Evolutionary conservation across 2,888 invertebrate species (phyloP).

Genomic region (Drosophila nr. medialis): DNA sequence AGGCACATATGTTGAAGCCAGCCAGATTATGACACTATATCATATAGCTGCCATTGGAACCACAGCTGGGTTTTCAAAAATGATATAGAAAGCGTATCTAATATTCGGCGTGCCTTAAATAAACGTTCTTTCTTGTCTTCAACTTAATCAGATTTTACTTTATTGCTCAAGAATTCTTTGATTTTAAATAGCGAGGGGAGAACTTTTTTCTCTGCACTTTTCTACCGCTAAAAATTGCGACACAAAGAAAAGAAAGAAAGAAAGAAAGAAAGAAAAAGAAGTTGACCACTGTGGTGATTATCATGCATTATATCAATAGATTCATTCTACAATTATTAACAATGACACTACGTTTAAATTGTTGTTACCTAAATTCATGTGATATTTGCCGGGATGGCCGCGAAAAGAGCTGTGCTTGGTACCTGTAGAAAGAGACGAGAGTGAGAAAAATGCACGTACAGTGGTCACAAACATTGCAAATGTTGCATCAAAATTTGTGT

Average conservation of each 20-base stretch:
- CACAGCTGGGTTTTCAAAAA: background rate
- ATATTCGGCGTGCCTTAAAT: background rate
- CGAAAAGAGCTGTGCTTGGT: slow-evolving; percentile 84
- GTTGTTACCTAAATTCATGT: slow-evolving; percentile 83
- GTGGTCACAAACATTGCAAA: slow-evolving; percentile 27
- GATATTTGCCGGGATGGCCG: slow-evolving; percentile 84
- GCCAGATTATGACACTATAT: background rate
- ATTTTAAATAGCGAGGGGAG: background rate
- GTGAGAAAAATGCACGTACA: slow-evolving; percentile 31
- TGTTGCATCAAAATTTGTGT: slow-evolving; percentile 40
- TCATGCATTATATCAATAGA: slow-evolving; percentile 48
- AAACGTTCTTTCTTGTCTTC: background rate
- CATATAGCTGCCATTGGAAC: background rate
- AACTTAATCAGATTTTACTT: background rate
- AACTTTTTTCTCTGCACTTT: background rate
- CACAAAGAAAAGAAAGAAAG: background rate
- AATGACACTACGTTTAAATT: slow-evolving; percentile 65
- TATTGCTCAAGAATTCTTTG: background rate
- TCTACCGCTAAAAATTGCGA: background rate
- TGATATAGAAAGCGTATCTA: background rate
- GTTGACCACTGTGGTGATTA: slow-evolving; percentile 9
- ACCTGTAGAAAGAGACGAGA: slow-evolving; percentile 78
- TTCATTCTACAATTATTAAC: slow-evolving; percentile 53
- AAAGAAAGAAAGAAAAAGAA: background rate
- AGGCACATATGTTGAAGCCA: background rate